These are phyloP conservation scores for Acropora yongei DNA, from an alignment of 64 coral and sea anemone genomes.

Conservation along the genomic window DNA sequence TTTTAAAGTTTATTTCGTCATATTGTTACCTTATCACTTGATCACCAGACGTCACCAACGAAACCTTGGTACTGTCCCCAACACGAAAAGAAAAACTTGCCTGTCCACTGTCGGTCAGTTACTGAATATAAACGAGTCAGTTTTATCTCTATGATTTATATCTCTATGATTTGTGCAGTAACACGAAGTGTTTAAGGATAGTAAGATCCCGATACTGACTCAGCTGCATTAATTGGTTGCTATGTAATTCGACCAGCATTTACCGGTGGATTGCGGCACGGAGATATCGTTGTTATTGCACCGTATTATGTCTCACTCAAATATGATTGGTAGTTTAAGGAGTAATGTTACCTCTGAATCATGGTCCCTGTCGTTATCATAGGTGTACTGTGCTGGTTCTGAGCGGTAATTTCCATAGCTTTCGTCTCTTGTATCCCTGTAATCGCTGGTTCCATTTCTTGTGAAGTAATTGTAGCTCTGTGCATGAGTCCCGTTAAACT, in stretches of 20 bases:
- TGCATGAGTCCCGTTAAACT: not conserved
- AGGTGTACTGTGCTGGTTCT: not conserved
- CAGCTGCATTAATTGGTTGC: not conserved
- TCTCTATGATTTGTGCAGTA: no score
- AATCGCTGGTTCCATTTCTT: not conserved
- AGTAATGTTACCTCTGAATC: not conserved
- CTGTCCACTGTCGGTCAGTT: no score
- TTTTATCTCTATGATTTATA: no score
- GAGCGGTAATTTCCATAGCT: not conserved
- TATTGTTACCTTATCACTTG: no score
- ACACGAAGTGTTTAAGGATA: no score
- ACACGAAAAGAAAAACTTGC: no score
- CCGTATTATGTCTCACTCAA: not conserved
- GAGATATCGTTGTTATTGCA: not conserved
- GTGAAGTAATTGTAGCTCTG: not conserved
- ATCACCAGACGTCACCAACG: no score
- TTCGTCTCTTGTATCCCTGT: constrained; percentile 6
- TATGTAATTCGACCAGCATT: not conserved
- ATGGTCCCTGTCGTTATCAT: constrained; percentile 5
- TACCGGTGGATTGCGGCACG: not conserved
- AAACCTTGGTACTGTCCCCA: no score
- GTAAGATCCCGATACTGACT: no score
- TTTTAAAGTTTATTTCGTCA: no score
- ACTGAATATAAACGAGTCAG: no score
- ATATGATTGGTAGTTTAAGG: no score